Percentiles rank a stretch among this genome's conserved stretches.
Conservation (phyloP, 1,140 invertebrate genomes). For the Neomicropteryx cornuta region DNA sequence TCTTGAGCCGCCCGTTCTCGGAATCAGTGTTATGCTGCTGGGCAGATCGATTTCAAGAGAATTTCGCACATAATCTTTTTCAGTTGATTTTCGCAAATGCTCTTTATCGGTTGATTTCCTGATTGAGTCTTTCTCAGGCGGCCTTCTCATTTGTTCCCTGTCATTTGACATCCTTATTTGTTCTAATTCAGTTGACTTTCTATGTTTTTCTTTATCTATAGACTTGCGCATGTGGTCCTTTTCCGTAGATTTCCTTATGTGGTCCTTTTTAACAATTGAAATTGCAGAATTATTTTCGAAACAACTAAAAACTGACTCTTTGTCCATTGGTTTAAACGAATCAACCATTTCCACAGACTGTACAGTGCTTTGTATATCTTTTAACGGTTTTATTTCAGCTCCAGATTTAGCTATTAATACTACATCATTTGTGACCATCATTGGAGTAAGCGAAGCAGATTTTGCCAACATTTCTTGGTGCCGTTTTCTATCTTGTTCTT, state of each 20-base stretch:
- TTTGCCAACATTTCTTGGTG: conserved; percentile 35
- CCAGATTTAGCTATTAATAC: conserved; percentile 37
- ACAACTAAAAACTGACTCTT: conserved; percentile 36
- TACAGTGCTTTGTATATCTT: conserved; percentile 30
- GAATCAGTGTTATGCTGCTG: conserved; percentile 36
- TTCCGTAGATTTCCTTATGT: conserved; percentile 27
- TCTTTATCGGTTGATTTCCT: too few relatives aligned
- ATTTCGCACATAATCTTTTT: conserved; percentile 10
- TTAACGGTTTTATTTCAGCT: conserved; percentile 30
- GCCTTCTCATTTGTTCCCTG: too few relatives aligned
- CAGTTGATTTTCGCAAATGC: too few relatives aligned
- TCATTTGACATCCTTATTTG: too few relatives aligned
- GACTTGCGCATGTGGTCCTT: too few relatives aligned
- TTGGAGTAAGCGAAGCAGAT: conserved; percentile 23
- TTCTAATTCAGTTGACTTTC: too few relatives aligned
- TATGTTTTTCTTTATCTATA: too few relatives aligned
- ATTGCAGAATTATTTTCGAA: conserved; percentile 40
- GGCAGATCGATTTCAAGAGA: conserved; percentile 31
- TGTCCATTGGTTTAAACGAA: conserved; percentile 32
- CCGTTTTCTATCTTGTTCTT: conserved; percentile 37
- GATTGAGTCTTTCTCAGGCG: too few relatives aligned
- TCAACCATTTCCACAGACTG: conserved; percentile 32
- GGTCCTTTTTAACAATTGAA: conserved; percentile 37
- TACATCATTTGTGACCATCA: conserved; percentile 38
- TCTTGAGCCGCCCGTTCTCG: conserved; percentile 31